These are phyloP conservation scores for Graphium colonna DNA, from an alignment of 2,888 invertebrate genomes.

Conservation along the genomic window DNA sequence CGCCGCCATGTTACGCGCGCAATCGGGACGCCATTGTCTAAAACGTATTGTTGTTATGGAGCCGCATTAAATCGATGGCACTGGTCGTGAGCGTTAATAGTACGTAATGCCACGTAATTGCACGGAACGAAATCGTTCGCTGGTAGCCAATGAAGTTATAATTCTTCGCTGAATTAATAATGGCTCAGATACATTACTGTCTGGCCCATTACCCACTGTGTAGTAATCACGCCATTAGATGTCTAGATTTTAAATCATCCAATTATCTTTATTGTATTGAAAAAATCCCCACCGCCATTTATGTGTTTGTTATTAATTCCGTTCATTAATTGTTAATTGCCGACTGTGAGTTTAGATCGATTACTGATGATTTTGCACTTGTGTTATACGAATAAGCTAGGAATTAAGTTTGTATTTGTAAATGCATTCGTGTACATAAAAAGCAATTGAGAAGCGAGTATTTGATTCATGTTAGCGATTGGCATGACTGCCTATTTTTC, in stretches of 20 bases:
- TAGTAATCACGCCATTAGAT: slow-evolving; percentile 21
- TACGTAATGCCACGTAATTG: slow-evolving; percentile 66
- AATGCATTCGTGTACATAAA: too few relatives aligned
- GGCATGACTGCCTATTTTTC: too few relatives aligned
- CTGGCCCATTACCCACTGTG: slow-evolving; percentile 23
- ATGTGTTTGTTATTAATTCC: slow-evolving; percentile 16
- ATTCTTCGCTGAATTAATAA: slow-evolving; percentile 65
- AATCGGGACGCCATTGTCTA: slow-evolving; percentile 58
- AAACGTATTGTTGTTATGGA: slow-evolving; percentile 60
- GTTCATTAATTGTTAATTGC: slow-evolving; percentile 5
- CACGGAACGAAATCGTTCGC: slow-evolving; percentile 47
- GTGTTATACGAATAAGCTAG: background rate
- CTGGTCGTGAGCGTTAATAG: slow-evolving; percentile 58
- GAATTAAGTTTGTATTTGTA: too few relatives aligned
- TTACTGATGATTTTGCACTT: slow-evolving; percentile 2
- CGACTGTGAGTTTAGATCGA: background rate
- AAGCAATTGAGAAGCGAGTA: too few relatives aligned
- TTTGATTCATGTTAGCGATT: too few relatives aligned
- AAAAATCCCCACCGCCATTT: slow-evolving; percentile 28
- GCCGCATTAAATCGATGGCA: slow-evolving; percentile 63
- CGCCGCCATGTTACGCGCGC: slow-evolving; percentile 40
- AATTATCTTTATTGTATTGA: slow-evolving; percentile 36
- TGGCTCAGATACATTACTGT: slow-evolving; percentile 46
- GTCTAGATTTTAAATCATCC: slow-evolving; percentile 40
- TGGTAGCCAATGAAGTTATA: slow-evolving; percentile 65